Conservation (phyloP, 2,888 invertebrate genomes). For the Adelognathus sp. region DNA sequence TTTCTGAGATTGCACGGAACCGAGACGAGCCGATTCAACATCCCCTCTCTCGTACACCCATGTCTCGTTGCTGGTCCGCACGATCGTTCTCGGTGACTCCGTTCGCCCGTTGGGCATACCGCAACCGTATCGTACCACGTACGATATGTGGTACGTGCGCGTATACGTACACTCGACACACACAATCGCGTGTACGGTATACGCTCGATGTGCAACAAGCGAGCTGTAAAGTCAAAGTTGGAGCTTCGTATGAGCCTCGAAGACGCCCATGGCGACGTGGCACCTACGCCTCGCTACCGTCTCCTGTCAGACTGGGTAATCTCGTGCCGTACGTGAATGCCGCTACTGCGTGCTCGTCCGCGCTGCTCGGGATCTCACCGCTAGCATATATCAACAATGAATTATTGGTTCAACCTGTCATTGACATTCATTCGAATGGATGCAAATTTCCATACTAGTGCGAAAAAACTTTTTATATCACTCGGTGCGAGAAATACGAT, state of each 20-base stretch:
- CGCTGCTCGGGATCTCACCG: constrained; percentile 44
- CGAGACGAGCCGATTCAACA: constrained; percentile 13
- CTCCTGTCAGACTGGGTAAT: constrained; percentile 75
- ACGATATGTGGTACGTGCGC: constrained; percentile 33
- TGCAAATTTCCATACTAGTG: too few species aligned
- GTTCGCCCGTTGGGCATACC: constrained; percentile 49
- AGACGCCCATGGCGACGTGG: constrained; percentile 73
- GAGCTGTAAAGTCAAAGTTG: constrained; percentile 46
- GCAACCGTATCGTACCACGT: constrained; percentile 29
- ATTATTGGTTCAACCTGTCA: too few species aligned
- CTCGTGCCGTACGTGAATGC: constrained; percentile 71
- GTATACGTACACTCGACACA: background rate
- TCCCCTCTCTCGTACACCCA: constrained; percentile 10
- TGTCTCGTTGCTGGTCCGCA: background rate
- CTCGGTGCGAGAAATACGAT: too few species aligned
- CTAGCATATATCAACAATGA: background rate
- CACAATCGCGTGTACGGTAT: constrained; percentile 21
- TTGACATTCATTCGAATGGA: too few species aligned
- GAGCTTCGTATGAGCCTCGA: constrained; percentile 48
- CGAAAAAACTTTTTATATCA: too few species aligned
- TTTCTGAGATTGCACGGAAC: constrained; percentile 1
- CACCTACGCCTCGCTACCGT: constrained; percentile 76
- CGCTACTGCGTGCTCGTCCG: constrained; percentile 69
- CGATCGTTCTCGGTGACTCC: constrained; percentile 39
- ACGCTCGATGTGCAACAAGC: constrained; percentile 19